Conservation (phyloP, 2,113 vertebrate species). For the Nothocercus julius region DNA sequence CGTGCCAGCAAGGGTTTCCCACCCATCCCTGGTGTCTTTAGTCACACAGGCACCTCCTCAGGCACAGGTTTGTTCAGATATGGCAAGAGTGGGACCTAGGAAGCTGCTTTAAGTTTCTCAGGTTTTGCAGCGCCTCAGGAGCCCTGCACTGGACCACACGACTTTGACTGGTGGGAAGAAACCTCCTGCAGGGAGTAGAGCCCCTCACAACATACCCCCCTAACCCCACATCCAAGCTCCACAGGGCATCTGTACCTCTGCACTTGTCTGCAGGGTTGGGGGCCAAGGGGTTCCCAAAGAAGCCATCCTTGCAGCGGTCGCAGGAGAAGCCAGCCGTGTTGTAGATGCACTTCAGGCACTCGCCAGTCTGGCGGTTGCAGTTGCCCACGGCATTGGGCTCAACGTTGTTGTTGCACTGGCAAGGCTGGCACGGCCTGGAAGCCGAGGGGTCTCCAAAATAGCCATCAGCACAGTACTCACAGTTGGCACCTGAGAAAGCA, state of each 20-base stretch:
- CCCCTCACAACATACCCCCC: background rate
- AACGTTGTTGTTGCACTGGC: constrained; percentile 82
- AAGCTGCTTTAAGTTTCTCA: background rate
- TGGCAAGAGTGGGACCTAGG: background rate
- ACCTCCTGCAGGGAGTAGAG: background rate
- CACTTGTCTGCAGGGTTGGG: constrained; percentile 77
- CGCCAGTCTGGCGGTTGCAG: constrained; percentile 85
- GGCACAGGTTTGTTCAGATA: background rate
- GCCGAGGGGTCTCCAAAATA: constrained; percentile 85
- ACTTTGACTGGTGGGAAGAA: background rate
- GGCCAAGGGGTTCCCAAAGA: constrained; percentile 87
- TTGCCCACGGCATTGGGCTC: constrained; percentile 85
- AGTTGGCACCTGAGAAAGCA: constrained; percentile 80
- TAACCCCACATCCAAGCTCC: too few relatives aligned
- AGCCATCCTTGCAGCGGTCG: constrained; percentile 89
- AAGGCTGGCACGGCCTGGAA: constrained; percentile 78
- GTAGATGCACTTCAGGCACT: constrained; percentile 92
- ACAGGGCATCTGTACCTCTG: constrained; percentile 71
- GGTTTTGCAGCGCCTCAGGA: background rate
- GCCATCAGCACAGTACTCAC: constrained; percentile 86
- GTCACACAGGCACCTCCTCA: background rate
- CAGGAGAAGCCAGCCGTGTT: constrained; percentile 89
- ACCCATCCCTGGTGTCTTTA: background rate
- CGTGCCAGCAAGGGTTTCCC: accelerated
- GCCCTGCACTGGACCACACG: background rate